Evolutionary conservation across 1,140 invertebrate species (phyloP), one percentile per base, ranked within the genome.

Genomic region (Lordiphosa collinella): DNA sequence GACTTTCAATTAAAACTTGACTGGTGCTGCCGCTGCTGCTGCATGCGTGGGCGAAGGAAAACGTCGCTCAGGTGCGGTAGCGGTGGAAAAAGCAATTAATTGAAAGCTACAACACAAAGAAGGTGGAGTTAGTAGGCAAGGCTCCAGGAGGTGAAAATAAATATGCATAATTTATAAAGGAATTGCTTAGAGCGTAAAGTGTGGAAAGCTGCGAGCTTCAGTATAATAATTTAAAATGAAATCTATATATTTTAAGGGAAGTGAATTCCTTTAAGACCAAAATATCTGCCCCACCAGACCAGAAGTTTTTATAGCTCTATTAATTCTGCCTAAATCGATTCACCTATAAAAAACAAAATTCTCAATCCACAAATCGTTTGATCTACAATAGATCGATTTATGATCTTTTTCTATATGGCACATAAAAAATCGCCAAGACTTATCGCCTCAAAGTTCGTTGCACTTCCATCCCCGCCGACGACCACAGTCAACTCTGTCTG

Each of bases 1-100:
- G 68, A 69, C 55, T 84, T 84, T 84, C 74, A 84, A 84, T 84
- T 84, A 84, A 84, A 84, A 78, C 56, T 69, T 70, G 66, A 46
- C 35, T 65, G n/a, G n/a, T n/a, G 22, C 31, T 13, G 52, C 61
- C 22, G 40, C 14, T 46, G 37, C 35, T 25, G 54, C 38, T 12
- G 43, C 40, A 53, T 74, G 60, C 60, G 64, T 50, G 64, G 43
- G 22, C 12, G 36, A 36, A 50, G 29, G 38, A 31, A 31, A 36
- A 10, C 59, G 53, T 38, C 57, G 62, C 55, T 38, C 66, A 46
- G 59, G 67, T 69, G 58, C 25, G 32, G 34, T 49, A 53, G 48
- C 57, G 61, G 44, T 63, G 58, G 55, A 36, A 69, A 79, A 79
- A 82, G 54, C 71, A 82, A 80, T 80, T 80, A 82, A 79, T 66